A percentile compares a stretch with the other conserved stretches of the same genome.
Evolutionary conservation across 1,140 invertebrate genomes (phyloP).

Genomic region (Oedothorax gibbosus): DNA sequence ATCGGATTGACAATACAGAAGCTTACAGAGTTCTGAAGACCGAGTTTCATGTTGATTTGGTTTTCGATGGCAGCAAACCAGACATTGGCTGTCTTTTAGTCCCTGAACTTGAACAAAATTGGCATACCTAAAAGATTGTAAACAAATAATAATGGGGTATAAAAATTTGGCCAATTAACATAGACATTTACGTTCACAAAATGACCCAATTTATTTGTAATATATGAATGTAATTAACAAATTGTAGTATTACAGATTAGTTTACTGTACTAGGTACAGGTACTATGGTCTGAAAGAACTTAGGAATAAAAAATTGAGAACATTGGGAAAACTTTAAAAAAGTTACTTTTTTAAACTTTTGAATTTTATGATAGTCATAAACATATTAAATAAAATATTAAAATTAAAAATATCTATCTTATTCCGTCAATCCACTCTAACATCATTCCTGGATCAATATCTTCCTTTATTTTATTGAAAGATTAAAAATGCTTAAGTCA

Average conservation of each 20-base stretch:
- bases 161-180: neutral
- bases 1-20: neutral
- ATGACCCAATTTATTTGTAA: neutral
- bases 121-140: conserved; percentile 71
- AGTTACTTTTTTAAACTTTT: too few relatives aligned
- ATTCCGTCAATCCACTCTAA: too few relatives aligned
- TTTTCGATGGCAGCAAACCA: conserved; percentile 65
- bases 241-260: neutral
- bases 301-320: too few relatives aligned
- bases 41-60: conserved; percentile 56
- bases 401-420: too few relatives aligned
- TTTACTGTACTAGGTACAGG: too few relatives aligned
- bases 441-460: too few relatives aligned
- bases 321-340: too few relatives aligned
- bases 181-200: neutral
- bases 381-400: too few relatives aligned
- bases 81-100: conserved; percentile 66
- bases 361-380: too few relatives aligned
- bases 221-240: conserved; percentile 29
- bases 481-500: too few relatives aligned
- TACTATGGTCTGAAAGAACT: too few relatives aligned
- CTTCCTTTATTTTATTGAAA: too few relatives aligned
- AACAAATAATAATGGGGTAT: neutral
- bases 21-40: conserved; percentile 58
- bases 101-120: conserved; percentile 76